Base-by-base conservation (phyloP, 2,797 vertebrate genomes). In the Microchirus variegatus region DNA sequence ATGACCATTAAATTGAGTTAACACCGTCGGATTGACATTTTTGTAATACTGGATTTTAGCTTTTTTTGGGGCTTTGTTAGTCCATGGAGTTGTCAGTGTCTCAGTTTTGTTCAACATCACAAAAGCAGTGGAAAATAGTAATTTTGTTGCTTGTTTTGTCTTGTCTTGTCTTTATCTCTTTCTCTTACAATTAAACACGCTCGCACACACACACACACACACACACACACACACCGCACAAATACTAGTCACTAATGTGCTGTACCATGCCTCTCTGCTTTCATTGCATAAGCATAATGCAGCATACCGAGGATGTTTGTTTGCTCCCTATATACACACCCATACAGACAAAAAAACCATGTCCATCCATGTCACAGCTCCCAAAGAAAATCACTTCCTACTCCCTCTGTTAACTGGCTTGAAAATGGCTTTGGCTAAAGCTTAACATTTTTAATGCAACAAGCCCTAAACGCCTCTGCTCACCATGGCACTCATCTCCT, bases 351-450 rank as follows among this genome's bases (percentile, higher is more conserved):
- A 9, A 53, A 56, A 68, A 69, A 55, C 67, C 55, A 59, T 82
- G 78, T 80, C 56, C 75, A 69, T 75, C 75, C 77, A n/a, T 84
- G 79, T 82, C 73, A 75, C 56, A 72, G 70, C 81, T 77, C 54
- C 68, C 57, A 47, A 75, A 84, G 66, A 79, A 80, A 91, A 86
- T 86, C 78, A 71, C 71, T 75, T 55, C 62, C 70, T 75, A 26
- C 79, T 81, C 75, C 69, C 70, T 86, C 73, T 78, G 81, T 76
- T 75, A 83, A 74, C 77, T 80, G 80, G 64, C 72, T 80, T 83
- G 71, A 84, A 90, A 90, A 91, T 89, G 53, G 88, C 87, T 83
- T 78, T 75, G 77, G 80, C 73, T 84, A 71, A 87, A 85, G 84
- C 89, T 88, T 84, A 83, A 85, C 73, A 76, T 85, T 81, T 81